A percentile compares a stretch with the other conserved stretches of the same genome.
Evolutionary conservation across 2,888 invertebrate species (phyloP).

Genomic region (Augochlorella aurata): DNA sequence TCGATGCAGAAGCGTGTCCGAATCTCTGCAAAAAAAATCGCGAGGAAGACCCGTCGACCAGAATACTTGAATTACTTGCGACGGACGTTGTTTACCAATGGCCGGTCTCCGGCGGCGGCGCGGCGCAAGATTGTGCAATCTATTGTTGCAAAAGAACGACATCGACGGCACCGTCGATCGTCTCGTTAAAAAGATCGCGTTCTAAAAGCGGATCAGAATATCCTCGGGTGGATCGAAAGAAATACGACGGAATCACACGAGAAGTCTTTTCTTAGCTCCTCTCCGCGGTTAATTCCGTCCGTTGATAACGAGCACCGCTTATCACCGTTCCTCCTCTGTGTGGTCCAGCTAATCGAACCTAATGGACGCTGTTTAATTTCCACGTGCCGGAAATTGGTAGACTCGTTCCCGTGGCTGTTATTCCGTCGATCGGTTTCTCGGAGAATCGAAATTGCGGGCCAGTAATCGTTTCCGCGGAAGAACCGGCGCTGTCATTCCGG

Average conservation of each 20-base stretch:
- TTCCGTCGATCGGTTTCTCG: background rate
- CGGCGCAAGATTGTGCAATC: conserved; percentile 12
- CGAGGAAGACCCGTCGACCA: background rate
- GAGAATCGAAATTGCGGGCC: background rate
- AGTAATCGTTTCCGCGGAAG: background rate
- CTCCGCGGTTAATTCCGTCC: conserved; percentile 59
- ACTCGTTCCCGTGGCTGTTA: background rate
- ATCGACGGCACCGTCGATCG: background rate
- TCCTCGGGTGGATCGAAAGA: conserved; percentile 36
- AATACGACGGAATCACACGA: conserved; percentile 20
- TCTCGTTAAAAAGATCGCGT: conserved; percentile 12
- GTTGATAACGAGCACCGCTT: conserved; percentile 53
- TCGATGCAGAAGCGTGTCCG: no score
- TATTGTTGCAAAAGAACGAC: conserved; percentile 11
- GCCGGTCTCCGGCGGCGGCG: background rate
- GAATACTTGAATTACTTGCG: background rate
- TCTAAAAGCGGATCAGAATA: conserved; percentile 19
- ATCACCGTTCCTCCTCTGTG: conserved; percentile 40
- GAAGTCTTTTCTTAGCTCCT: conserved; percentile 54
- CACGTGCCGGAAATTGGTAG: conserved; percentile 3
- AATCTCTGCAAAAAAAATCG: background rate
- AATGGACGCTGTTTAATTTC: conserved; percentile 18
- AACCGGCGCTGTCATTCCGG: conserved; percentile 34
- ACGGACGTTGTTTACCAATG: background rate
- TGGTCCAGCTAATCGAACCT: conserved; percentile 45